Evolutionary conservation across 2,888 invertebrate genomes (phyloP).

Genomic region (Spilarctia lutea): DNA sequence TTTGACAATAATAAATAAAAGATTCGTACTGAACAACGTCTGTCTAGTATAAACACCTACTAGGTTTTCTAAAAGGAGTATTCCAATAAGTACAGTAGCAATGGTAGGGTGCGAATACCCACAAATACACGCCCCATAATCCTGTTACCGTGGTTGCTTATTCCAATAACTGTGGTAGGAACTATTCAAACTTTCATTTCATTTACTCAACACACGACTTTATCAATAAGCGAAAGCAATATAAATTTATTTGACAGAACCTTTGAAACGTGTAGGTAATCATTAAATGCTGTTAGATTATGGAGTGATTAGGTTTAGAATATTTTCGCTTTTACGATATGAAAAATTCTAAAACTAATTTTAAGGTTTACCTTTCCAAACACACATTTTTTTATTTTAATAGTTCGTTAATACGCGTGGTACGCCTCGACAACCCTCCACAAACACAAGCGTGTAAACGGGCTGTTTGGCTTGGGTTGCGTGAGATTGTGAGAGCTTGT

Average conservation of each 20-base stretch:
- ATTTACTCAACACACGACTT: not conserved
- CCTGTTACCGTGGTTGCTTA: constrained; percentile 33
- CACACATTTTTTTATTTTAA: not conserved
- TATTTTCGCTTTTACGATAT: not conserved
- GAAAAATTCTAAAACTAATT: too few relatives aligned
- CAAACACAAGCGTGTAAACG: too few relatives aligned
- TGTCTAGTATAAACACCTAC: not conserved
- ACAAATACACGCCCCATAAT: constrained; percentile 44
- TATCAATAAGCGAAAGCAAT: not conserved
- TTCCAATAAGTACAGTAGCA: constrained; percentile 20
- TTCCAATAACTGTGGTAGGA: constrained; percentile 15
- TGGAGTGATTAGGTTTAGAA: not conserved
- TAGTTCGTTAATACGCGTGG: too few relatives aligned
- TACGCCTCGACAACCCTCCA: too few relatives aligned
- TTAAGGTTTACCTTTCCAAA: not conserved
- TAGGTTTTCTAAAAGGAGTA: not conserved
- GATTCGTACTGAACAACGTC: not conserved
- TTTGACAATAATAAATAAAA: not conserved
- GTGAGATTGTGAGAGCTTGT: too few relatives aligned
- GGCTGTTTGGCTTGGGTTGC: too few relatives aligned
- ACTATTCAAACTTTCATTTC: not conserved
- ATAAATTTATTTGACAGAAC: not conserved
- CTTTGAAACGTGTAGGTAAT: not conserved
- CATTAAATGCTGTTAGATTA: not conserved
- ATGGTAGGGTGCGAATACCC: constrained; percentile 35